These are phyloP conservation scores for Ochotona princeps DNA, from an alignment of 2,113 vertebrate genomes.

Conservation along the genomic window DNA sequence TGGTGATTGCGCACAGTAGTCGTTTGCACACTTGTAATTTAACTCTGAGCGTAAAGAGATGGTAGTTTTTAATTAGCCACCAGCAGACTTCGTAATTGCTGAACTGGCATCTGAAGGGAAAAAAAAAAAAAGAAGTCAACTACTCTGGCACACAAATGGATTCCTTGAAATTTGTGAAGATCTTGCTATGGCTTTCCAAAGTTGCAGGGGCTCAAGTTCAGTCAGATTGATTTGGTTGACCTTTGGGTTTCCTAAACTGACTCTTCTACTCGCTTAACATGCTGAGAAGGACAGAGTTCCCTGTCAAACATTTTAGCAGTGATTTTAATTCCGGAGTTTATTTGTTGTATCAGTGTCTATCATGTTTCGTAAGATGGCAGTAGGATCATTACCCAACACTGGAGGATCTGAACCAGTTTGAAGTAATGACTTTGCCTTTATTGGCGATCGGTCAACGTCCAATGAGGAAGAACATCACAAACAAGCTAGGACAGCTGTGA, in stretches of 20 bases:
- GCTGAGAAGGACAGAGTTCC: not conserved
- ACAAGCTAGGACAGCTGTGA: slow-evolving; percentile 29
- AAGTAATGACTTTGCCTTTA: slow-evolving; percentile 71
- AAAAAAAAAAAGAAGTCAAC: slow-evolving; percentile 62
- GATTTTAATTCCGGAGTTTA: slow-evolving; percentile 24
- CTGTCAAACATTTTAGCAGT: not conserved
- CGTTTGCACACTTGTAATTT: slow-evolving; percentile 70
- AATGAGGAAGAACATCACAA: slow-evolving; percentile 58
- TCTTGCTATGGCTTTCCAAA: slow-evolving; percentile 12
- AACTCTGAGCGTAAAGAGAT: slow-evolving; percentile 63
- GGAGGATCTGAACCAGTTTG: slow-evolving; percentile 56
- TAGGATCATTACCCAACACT: slow-evolving; percentile 47
- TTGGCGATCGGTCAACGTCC: slow-evolving; percentile 69
- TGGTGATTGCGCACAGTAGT: slow-evolving; percentile 65
- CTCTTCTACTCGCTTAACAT: not conserved
- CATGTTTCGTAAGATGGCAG: slow-evolving; percentile 40
- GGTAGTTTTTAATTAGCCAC: slow-evolving; percentile 76
- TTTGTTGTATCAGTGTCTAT: slow-evolving; percentile 51
- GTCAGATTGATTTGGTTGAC: not conserved
- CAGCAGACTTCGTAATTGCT: slow-evolving; percentile 72
- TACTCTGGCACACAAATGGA: slow-evolving; percentile 54
- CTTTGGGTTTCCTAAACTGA: not conserved
- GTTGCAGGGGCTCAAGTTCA: not conserved
- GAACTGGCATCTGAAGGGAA: slow-evolving; percentile 71
- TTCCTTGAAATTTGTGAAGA: slow-evolving; percentile 46